phyloP scores from a whole-genome alignment of 2,797 vertebrate genomes.

The Microctenopoma stevenorrisi region DNA sequence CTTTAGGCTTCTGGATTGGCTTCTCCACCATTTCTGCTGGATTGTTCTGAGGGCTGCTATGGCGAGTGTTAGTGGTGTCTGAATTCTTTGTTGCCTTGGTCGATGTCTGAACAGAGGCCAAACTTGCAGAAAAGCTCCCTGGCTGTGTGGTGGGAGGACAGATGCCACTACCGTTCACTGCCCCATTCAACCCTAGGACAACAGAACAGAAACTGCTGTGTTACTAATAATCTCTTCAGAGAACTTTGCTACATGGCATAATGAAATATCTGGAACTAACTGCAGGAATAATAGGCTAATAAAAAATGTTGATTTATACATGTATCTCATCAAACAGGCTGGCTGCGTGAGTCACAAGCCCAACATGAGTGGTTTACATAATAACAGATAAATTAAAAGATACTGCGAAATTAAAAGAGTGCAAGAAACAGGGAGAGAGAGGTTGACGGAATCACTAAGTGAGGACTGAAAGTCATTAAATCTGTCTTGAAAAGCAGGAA shows the following conservation, averaged over 20 bases:
- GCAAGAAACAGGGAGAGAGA: slow-evolving; percentile 52
- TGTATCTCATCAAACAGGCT: slow-evolving; percentile 75
- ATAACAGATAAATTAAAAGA: slow-evolving; percentile 83
- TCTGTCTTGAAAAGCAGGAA: slow-evolving; percentile 60
- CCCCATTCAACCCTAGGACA: slow-evolving; percentile 90
- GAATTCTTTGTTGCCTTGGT: slow-evolving; percentile 84
- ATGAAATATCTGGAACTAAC: slow-evolving; percentile 66
- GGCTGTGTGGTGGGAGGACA: slow-evolving; percentile 85
- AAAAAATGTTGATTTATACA: slow-evolving; percentile 75
- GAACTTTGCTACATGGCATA: slow-evolving; percentile 44
- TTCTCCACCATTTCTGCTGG: slow-evolving; percentile 85
- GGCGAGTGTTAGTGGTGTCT: slow-evolving; percentile 82
- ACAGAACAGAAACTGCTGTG: slow-evolving; percentile 40
- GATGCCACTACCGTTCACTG: slow-evolving; percentile 90
- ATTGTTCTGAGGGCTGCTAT: slow-evolving; percentile 84
- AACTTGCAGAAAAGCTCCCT: slow-evolving; percentile 83
- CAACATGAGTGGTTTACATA: slow-evolving; percentile 76
- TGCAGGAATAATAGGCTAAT: slow-evolving; percentile 63
- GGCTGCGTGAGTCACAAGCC: slow-evolving; percentile 55
- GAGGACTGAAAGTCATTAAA: slow-evolving; percentile 69
- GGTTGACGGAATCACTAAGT: slow-evolving; percentile 67
- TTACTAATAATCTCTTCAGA: slow-evolving; percentile 52
- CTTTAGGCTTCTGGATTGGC: slow-evolving; percentile 90
- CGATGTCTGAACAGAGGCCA: slow-evolving; percentile 80
- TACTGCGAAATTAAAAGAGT: slow-evolving; percentile 76